These are phyloP conservation scores for Neelides sp. DNA, from an alignment of 1,140 invertebrate species.

Conservation along the genomic window DNA sequence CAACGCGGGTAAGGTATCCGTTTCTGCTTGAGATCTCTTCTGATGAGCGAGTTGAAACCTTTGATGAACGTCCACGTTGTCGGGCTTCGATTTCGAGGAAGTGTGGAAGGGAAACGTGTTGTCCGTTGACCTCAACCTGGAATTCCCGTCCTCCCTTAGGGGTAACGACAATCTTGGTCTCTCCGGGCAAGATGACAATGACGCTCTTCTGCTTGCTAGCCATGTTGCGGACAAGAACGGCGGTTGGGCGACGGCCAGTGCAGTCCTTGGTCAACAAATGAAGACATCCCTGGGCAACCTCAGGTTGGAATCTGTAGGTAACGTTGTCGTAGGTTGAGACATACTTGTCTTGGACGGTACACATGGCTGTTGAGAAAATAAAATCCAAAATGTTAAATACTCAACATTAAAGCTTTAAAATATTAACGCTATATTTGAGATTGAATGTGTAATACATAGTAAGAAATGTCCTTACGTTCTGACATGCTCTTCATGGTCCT, in stretches of 20 bases:
- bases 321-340: constrained; percentile 29
- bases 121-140: constrained; percentile 21
- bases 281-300: constrained; percentile 15
- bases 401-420: background rate
- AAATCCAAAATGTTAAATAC: background rate
- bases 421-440: background rate
- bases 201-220: constrained; percentile 10
- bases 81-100: constrained; percentile 6
- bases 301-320: constrained; percentile 16
- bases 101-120: constrained; percentile 13
- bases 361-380: constrained; percentile 13
- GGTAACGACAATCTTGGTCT: constrained; percentile 19
- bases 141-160: constrained; percentile 1
- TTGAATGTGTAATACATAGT: background rate
- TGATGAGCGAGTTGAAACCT: too few relatives aligned
- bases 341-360: constrained; percentile 15
- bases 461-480: background rate
- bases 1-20: constrained; percentile 19
- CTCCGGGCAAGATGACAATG: constrained; percentile 16
- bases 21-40: too few relatives aligned
- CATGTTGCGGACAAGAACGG: constrained; percentile 20
- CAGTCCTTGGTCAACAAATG: constrained; percentile 24
- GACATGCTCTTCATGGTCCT: background rate
- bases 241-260: constrained; percentile 21
- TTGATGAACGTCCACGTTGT: too few relatives aligned